Evolutionary conservation across 2,888 invertebrate species (phyloP).

Genomic region (Blomia tropicalis): DNA sequence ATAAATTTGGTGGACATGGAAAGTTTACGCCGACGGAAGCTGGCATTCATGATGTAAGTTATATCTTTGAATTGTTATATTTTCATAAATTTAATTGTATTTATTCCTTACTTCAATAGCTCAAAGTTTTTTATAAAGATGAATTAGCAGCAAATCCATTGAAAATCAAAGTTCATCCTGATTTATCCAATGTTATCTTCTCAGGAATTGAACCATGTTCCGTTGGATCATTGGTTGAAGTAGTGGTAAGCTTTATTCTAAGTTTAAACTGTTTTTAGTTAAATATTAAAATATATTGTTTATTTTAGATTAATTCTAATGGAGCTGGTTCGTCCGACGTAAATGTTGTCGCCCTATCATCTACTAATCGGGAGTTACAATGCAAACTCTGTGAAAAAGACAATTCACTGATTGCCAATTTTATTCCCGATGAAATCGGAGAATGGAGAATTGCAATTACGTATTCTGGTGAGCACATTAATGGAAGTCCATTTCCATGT

Average conservation of each 20-base stretch:
- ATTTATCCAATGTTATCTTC: conserved; percentile 54
- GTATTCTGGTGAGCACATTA: conserved; percentile 84
- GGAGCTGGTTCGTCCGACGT: conserved; percentile 51
- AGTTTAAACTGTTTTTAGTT: conserved; percentile 2
- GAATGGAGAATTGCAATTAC: conserved; percentile 91
- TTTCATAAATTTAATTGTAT: not conserved
- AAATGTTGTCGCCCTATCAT: conserved; percentile 77
- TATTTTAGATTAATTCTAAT: conserved; percentile 37
- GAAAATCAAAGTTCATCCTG: conserved; percentile 71
- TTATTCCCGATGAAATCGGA: conserved; percentile 86
- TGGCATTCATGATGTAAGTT: conserved; percentile 66
- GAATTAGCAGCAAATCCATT: conserved; percentile 46
- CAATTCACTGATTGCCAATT: conserved; percentile 82
- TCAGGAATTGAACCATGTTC: conserved; percentile 91
- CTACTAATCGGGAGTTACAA: conserved; percentile 61
- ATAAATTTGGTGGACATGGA: conserved; percentile 56
- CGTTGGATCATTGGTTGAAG: conserved; percentile 83
- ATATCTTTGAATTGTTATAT: conserved; percentile 7
- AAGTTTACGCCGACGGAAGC: conserved; percentile 72
- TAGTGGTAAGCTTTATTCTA: conserved; percentile 47
- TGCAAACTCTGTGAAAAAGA: conserved; percentile 50
- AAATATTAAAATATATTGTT: not conserved
- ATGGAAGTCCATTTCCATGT: conserved; percentile 90
- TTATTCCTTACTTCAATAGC: conserved; percentile 34
- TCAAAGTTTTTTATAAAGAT: conserved; percentile 45